Percentiles rank a stretch among this genome's conserved stretches.
Conservation (phyloP, 2,797 vertebrate species). For the Hydrophis major region DNA sequence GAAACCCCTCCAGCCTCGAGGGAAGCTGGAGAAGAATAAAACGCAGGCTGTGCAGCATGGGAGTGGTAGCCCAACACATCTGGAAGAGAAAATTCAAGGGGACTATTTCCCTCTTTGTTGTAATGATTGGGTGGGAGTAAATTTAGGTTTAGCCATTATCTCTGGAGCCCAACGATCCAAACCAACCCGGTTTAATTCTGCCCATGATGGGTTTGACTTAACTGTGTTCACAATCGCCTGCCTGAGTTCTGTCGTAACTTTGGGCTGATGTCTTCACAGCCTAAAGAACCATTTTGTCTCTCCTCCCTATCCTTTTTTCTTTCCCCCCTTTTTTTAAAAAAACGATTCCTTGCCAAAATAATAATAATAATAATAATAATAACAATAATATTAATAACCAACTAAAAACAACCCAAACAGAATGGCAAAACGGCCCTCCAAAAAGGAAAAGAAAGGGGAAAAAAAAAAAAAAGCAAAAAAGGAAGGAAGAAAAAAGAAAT, state of each 20-base stretch:
- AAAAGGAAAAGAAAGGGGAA: background rate
- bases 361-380: background rate
- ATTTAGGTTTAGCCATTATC: background rate
- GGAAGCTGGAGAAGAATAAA: background rate
- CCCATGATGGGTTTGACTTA: background rate
- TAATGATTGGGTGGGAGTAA: background rate
- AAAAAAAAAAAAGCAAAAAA: slow-evolving; percentile 9
- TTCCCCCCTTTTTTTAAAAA: background rate
- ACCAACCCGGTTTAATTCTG: background rate
- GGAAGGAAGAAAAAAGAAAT: background rate
- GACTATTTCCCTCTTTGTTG: background rate
- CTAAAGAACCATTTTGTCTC: background rate
- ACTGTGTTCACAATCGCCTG: accelerated
- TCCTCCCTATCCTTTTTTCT: background rate
- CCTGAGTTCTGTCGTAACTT: slow-evolving; percentile 42
- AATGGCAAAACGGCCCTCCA: background rate
- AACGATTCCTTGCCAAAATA: slow-evolving; percentile 7
- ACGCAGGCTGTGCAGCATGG: background rate
- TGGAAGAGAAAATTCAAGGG: no score
- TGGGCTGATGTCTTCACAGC: slow-evolving; percentile 30
- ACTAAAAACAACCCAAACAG: background rate
- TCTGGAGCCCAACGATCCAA: background rate
- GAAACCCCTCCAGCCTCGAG: background rate
- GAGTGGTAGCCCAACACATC: background rate
- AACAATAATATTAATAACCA: background rate